phyloP scores from a whole-genome alignment of 2,888 invertebrate species.

The Cephus runcator region DNA sequence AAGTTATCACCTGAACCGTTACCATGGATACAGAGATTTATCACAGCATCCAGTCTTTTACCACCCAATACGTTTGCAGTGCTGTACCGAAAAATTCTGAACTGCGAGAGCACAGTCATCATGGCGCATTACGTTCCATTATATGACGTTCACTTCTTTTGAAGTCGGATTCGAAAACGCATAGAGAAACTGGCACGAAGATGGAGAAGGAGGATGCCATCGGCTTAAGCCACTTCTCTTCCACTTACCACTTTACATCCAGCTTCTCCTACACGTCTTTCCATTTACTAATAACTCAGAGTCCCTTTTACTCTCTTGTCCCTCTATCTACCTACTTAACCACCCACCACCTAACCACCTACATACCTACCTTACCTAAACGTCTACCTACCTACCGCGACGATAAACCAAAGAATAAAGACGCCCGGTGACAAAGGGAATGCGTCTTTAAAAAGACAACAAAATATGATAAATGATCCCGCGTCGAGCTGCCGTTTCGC shows the following conservation, averaged over 20 bases:
- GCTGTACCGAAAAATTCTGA: slow-evolving; percentile 22
- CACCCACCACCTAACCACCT: slow-evolving; percentile 20
- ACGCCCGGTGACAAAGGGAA: slow-evolving; percentile 52
- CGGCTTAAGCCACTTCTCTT: slow-evolving; percentile 4
- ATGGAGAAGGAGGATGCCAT: background rate
- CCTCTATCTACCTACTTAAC: background rate
- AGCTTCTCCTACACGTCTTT: background rate
- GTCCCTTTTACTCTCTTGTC: background rate
- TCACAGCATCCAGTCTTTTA: background rate
- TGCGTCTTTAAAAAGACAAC: slow-evolving; percentile 52
- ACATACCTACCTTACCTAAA: slow-evolving; percentile 34
- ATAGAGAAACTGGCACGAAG: background rate
- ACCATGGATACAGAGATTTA: background rate
- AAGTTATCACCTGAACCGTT: background rate
- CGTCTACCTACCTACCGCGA: slow-evolving; percentile 52
- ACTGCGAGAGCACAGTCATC: slow-evolving; percentile 30
- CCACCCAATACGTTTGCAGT: slow-evolving; percentile 13
- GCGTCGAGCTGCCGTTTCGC: slow-evolving; percentile 24
- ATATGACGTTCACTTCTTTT: slow-evolving; percentile 39
- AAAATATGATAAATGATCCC: slow-evolving; percentile 58
- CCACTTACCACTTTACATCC: background rate
- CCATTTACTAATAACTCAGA: background rate
- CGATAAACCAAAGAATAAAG: slow-evolving; percentile 49
- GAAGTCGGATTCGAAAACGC: slow-evolving; percentile 8
- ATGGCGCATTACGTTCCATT: slow-evolving; percentile 45